Conservation (phyloP, 2,797 vertebrate species). For the Botia kubotai region DNA sequence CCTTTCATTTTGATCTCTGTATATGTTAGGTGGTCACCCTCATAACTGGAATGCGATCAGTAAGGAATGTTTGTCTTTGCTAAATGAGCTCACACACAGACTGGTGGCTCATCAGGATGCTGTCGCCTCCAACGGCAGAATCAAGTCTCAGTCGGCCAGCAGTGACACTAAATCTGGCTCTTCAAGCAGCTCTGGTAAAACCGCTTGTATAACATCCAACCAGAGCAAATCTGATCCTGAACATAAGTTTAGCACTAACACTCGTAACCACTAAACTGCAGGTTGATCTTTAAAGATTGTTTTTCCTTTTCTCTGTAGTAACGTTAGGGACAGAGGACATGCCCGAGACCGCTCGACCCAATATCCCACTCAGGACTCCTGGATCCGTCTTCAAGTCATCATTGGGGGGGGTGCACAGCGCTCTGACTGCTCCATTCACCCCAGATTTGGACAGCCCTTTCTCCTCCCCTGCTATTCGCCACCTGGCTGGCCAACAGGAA, state of each 20-base stretch:
- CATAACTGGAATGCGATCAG: conserved; percentile 94
- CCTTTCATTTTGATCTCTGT: background rate
- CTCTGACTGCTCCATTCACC: conserved; percentile 76
- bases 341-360: conserved; percentile 74
- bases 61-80: conserved; percentile 87
- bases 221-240: background rate
- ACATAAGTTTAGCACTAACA: no score
- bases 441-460: conserved; percentile 82
- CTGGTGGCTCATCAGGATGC: conserved; percentile 88
- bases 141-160: conserved; percentile 77
- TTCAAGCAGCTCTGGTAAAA: conserved; percentile 75
- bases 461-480: conserved; percentile 76
- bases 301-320: conserved; percentile 57
- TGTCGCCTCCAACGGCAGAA: conserved; percentile 89
- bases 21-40: conserved; percentile 88
- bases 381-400: conserved; percentile 82
- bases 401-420: conserved; percentile 68
- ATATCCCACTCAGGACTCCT: conserved; percentile 73
- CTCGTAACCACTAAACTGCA: background rate
- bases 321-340: conserved; percentile 73
- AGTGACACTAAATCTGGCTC: conserved; percentile 74
- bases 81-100: conserved; percentile 88
- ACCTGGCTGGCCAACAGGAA: conserved; percentile 75
- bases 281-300: background rate
- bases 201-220: background rate